phyloP scores from a whole-genome alignment of 2,888 invertebrate genomes.

The Tolmerus cingulatus region DNA sequence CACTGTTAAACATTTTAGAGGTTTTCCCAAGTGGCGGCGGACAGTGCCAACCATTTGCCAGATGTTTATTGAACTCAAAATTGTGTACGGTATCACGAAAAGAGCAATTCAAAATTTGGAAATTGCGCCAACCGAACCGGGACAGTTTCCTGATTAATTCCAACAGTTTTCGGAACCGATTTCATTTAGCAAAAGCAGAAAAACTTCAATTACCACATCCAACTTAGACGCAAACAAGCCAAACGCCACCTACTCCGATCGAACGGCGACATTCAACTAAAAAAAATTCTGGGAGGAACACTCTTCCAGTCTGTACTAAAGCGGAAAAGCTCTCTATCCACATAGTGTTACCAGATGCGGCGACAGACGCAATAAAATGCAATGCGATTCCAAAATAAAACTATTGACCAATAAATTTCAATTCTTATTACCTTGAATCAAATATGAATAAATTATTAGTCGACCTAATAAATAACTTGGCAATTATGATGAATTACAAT shows the following conservation, averaged over 20 bases:
- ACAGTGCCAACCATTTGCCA: constrained; percentile 30
- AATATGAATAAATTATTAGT: not conserved
- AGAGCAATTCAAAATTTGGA: not conserved
- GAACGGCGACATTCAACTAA: constrained; percentile 33
- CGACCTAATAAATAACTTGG: not conserved
- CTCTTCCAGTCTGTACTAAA: constrained; percentile 2
- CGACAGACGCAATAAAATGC: not conserved
- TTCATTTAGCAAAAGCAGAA: constrained; percentile 16
- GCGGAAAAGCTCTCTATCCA: not conserved
- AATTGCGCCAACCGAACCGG: not conserved
- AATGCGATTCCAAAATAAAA: not conserved
- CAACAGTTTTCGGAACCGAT: not conserved
- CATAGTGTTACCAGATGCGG: not conserved
- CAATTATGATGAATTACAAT: not conserved
- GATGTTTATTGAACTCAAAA: constrained; percentile 32
- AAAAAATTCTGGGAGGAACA: constrained; percentile 25
- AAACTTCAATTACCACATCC: not conserved
- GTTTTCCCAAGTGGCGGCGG: constrained; percentile 27
- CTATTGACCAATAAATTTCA: too few species aligned
- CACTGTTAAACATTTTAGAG: constrained; percentile 12
- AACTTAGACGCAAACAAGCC: not conserved
- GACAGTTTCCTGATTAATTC: not conserved
- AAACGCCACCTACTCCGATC: constrained; percentile 1
- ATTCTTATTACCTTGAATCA: too few species aligned
- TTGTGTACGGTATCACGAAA: not conserved